Conservation (phyloP, 2,888 invertebrate genomes). For the Penaeus monodon region DNA sequence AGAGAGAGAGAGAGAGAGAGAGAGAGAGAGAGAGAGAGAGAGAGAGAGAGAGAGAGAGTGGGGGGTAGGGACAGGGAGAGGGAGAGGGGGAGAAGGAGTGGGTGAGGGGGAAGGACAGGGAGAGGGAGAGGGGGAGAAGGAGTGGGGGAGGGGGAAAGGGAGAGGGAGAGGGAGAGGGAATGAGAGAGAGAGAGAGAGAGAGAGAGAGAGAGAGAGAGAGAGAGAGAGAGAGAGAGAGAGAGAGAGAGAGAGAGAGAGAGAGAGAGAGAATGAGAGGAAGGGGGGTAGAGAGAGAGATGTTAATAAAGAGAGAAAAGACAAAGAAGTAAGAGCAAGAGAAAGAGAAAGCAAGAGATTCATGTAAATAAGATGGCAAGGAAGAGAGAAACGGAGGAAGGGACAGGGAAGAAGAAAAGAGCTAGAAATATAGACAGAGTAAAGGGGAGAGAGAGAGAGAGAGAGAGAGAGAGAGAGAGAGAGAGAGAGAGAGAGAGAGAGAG, state of each 20-base stretch:
- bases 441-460: conserved; percentile 9
- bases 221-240: conserved; percentile 7
- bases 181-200: conserved; percentile 46
- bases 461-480: conserved; percentile 23
- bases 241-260: background rate
- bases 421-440: too few relatives aligned
- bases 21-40: too few relatives aligned
- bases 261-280: conserved; percentile 3
- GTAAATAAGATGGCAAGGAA: background rate
- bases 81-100: background rate
- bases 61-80: background rate
- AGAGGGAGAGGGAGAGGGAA: conserved; percentile 8
- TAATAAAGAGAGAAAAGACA: background rate
- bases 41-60: background rate
- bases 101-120: background rate
- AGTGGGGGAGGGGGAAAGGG: background rate
- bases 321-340: conserved; percentile 1
- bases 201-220: conserved; percentile 19
- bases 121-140: background rate
- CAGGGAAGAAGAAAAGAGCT: conserved; percentile 33
- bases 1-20: background rate
- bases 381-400: conserved; percentile 42
- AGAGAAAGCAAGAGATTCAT: background rate
- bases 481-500: conserved; percentile 20
- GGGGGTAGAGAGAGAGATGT: background rate